A percentile compares a stretch with the other conserved stretches of the same genome.
These are phyloP conservation scores for Temnothorax rugatulus DNA, from an alignment of 2,888 invertebrate species.

Conservation along the genomic window DNA sequence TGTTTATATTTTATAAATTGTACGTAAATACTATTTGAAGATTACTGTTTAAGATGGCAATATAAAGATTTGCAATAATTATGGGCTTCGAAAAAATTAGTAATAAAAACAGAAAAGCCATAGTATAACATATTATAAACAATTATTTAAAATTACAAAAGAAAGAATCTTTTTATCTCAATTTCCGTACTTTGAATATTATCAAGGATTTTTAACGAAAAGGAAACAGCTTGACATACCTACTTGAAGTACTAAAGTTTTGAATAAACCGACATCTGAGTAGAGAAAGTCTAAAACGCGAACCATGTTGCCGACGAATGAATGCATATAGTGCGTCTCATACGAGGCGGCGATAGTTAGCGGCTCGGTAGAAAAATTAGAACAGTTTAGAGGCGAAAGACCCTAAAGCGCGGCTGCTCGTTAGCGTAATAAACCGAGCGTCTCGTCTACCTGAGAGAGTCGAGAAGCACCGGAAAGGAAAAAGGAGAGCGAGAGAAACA, in stretches of 20 bases:
- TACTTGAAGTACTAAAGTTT: neutral
- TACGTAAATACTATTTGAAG: neutral
- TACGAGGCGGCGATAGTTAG: slow-evolving; percentile 13
- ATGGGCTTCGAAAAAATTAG: neutral
- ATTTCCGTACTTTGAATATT: neutral
- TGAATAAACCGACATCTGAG: neutral
- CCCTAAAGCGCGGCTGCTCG: slow-evolving; percentile 65
- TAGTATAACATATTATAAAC: neutral
- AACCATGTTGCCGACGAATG: slow-evolving; percentile 5
- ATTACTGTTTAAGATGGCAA: neutral
- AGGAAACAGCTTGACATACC: neutral
- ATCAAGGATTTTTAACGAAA: neutral
- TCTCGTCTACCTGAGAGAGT: slow-evolving; percentile 38
- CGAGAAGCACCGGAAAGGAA: neutral
- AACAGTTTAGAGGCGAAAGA: slow-evolving; percentile 13
- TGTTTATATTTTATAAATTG: neutral
- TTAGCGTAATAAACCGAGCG: slow-evolving; percentile 68
- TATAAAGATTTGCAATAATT: neutral
- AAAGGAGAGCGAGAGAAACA: slow-evolving; percentile 9
- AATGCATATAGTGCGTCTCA: neutral
- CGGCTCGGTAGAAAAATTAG: slow-evolving; percentile 6
- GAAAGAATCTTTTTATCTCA: neutral
- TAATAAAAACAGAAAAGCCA: neutral
- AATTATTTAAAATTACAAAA: neutral
- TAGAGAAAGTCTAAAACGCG: neutral